Evolutionary conservation across 2,888 invertebrate species (phyloP).

Genomic region (Opisthograptis luteolata): DNA sequence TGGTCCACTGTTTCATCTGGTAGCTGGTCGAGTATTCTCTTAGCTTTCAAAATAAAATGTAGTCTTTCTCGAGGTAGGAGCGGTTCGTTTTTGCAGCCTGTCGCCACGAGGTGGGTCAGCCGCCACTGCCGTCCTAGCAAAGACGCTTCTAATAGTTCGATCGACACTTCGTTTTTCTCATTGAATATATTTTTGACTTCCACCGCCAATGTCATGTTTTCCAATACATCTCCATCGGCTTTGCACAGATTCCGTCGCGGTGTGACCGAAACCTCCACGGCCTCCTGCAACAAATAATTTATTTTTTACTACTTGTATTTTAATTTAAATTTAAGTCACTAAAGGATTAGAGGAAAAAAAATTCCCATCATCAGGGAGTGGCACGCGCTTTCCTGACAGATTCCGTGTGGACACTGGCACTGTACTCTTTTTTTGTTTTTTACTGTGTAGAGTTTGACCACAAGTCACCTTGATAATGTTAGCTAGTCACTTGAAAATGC

Average conservation of each 20-base stretch:
- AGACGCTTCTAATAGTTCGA: conserved; percentile 84
- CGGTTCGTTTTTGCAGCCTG: conserved; percentile 53
- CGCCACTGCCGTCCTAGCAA: conserved; percentile 86
- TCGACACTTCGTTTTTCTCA: conserved; percentile 84
- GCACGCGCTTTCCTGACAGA: too few relatives aligned
- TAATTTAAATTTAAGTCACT: too few relatives aligned
- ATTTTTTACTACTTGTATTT: not conserved
- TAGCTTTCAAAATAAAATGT: conserved; percentile 69
- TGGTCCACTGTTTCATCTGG: conserved; percentile 59
- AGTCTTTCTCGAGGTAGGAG: conserved; percentile 68
- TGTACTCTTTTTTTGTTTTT: too few relatives aligned
- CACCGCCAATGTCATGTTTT: conserved; percentile 87
- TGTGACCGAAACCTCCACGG: conserved; percentile 81
- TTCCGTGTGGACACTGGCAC: too few relatives aligned
- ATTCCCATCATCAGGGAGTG: too few relatives aligned
- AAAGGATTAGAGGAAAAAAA: too few relatives aligned
- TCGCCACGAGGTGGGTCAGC: conserved; percentile 69
- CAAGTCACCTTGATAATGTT: too few relatives aligned
- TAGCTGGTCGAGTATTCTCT: conserved; percentile 50
- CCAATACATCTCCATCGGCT: conserved; percentile 59
- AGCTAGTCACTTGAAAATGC: too few relatives aligned
- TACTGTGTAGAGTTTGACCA: too few relatives aligned
- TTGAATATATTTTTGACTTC: conserved; percentile 88
- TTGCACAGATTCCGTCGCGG: conserved; percentile 79
- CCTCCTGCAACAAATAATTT: conserved; percentile 65